Evolutionary conservation across 2,888 invertebrate genomes (phyloP).

Genomic region (Aleiodes leptofemur): DNA sequence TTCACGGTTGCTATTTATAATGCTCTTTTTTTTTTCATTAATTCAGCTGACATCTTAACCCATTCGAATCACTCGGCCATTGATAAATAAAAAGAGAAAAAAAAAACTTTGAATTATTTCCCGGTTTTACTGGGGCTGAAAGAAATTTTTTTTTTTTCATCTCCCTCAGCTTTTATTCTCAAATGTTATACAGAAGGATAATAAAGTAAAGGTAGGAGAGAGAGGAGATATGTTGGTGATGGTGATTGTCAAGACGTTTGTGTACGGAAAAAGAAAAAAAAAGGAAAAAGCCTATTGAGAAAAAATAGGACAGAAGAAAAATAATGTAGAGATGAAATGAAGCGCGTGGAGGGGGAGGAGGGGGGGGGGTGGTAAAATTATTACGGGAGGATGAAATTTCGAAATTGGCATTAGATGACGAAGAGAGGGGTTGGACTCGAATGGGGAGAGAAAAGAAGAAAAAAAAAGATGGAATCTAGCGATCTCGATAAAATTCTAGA

Average conservation of each 20-base stretch:
- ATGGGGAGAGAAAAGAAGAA: constrained; percentile 37
- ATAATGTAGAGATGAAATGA: constrained; percentile 16
- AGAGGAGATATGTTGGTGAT: constrained; percentile 6
- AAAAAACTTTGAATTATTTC: background rate
- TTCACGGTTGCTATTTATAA: constrained; percentile 34
- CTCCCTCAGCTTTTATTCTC: background rate
- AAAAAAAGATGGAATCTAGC: constrained; percentile 43
- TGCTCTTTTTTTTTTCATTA: constrained; percentile 33
- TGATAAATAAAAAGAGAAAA: background rate
- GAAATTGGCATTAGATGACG: constrained; percentile 66
- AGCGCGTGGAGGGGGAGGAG: constrained; percentile 48
- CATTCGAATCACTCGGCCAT: constrained; percentile 15
- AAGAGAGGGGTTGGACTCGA: constrained; percentile 50
- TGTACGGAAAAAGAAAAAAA: constrained; percentile 27
- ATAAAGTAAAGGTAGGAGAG: too few species aligned
- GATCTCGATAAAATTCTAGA: constrained; percentile 46
- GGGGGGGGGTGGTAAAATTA: constrained; percentile 60
- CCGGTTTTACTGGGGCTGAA: background rate
- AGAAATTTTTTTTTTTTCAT: background rate
- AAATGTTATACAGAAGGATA: too few species aligned
- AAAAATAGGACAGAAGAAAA: constrained; percentile 33
- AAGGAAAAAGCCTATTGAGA: constrained; percentile 34
- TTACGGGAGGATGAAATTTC: constrained; percentile 73
- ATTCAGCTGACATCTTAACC: constrained; percentile 42
- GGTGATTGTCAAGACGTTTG: background rate